Evolutionary conservation across 2,888 invertebrate genomes (phyloP).

Genomic region (Mayetiola destructor): DNA sequence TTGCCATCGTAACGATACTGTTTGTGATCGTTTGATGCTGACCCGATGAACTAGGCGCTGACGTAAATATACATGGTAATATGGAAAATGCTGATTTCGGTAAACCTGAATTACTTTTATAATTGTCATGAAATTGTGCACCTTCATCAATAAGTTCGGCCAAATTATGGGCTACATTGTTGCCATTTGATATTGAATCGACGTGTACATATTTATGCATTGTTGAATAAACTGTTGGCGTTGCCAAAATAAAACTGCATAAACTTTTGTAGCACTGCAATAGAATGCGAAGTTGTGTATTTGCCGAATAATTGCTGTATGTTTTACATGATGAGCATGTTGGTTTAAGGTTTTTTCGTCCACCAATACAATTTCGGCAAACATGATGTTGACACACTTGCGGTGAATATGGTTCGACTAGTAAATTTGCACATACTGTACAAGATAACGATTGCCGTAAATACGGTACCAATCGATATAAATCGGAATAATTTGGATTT

Average conservation of each 20-base stretch:
- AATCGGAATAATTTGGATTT: conserved; percentile 57
- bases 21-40: neutral
- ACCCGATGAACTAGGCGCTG: conserved; percentile 21
- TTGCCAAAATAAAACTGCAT: conserved; percentile 66
- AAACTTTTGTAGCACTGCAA: conserved; percentile 79
- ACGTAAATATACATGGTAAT: conserved; percentile 56
- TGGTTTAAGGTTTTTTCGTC: conserved; percentile 70
- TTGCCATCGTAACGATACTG: conserved; percentile 16
- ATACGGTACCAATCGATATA: conserved; percentile 69
- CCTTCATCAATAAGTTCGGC: conserved; percentile 68
- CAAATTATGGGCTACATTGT: conserved; percentile 40
- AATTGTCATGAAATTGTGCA: conserved; percentile 59
- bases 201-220: conserved; percentile 36
- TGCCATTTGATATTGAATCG: conserved; percentile 19
- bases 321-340: conserved; percentile 76
- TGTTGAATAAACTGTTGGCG: conserved; percentile 44
- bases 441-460: conserved; percentile 77
- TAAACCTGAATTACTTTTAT: conserved; percentile 54
- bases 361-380: conserved; percentile 70
- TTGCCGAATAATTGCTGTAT: conserved; percentile 67
- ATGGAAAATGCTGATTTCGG: conserved; percentile 62
- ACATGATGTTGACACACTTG: conserved; percentile 78
- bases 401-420: conserved; percentile 70
- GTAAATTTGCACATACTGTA: conserved; percentile 71
- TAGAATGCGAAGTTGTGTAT: conserved; percentile 63